Base-by-base conservation (phyloP, 2,888 invertebrate species). In the Pterostichus niger region DNA sequence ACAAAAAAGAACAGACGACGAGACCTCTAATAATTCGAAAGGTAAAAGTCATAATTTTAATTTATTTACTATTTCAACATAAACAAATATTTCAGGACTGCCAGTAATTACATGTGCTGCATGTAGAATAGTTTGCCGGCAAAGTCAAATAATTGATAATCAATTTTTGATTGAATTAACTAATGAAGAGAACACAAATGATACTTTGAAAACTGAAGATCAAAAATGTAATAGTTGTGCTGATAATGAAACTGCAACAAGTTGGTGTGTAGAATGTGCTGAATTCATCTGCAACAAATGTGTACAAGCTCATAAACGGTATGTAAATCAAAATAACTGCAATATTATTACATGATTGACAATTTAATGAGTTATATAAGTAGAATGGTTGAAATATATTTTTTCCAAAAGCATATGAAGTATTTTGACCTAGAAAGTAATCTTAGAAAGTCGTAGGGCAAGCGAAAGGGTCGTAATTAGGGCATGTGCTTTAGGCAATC, bases 281-380 rank as follows among this genome's bases (percentile, higher is more conserved):
- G 97, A 98, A 90, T 97, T 95, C 91, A 96, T 98, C 87, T 98
- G 98, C 91, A 96, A 96, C 89, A 96, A 94, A 90, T 98, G 98
- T 91, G 96, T 96, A 84, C 93, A 95, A 90, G 98, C 97, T 73
- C 98, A 98, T 91, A 96, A 96, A 90, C 93, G 97, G 90, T 92
- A 85, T 82, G 82, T 59, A 59, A 59, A 44, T 24, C 24, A 2
- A 24, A 24, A 24, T 3, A 24, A 24, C 1, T 24, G 24, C 3
- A 24, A 24, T 24, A 24, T 24, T 3, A 24, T 24, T n/a, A n/a
- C 24, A 24, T 24, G 24, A 24, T 24, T 3, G 1, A 24, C 24
- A 24, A 24, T 24, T 24, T 24, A 24, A 24, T 24, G 1, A 2
- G 24, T 24, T 24, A 1, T 24, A 24, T 24, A 24, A 24, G 24